Evolutionary conservation across 2,113 vertebrate genomes (phyloP).

Genomic region (Petroica traversi): DNA sequence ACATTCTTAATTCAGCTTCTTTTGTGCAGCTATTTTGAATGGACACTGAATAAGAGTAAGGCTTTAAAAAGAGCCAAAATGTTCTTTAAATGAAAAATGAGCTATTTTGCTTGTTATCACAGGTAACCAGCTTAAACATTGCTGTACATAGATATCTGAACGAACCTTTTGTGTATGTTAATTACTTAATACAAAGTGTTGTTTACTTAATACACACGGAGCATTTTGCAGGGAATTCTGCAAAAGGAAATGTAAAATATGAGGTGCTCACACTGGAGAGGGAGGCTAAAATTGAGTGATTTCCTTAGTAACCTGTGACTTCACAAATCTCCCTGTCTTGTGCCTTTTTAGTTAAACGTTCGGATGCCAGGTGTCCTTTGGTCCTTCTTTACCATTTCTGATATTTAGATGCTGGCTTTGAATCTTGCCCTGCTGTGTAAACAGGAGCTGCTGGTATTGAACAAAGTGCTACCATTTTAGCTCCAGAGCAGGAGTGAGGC

Average conservation of each 20-base stretch:
- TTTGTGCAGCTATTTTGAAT: background rate
- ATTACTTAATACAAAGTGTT: background rate
- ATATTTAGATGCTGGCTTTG: conserved; percentile 68
- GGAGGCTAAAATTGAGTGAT: conserved; percentile 62
- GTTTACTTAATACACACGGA: background rate
- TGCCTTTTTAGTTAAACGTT: conserved; percentile 65
- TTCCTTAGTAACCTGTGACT: conserved; percentile 78
- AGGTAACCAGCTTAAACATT: background rate
- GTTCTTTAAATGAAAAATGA: background rate
- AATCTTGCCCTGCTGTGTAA: conserved; percentile 64
- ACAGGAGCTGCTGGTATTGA: conserved; percentile 72
- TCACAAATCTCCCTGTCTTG: conserved; percentile 65
- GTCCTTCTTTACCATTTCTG: conserved; percentile 68
- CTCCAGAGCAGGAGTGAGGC: conserved; percentile 80
- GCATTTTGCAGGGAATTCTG: conserved; percentile 24
- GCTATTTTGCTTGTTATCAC: background rate
- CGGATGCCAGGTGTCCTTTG: conserved; percentile 68
- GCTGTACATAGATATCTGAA: background rate
- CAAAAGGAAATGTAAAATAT: background rate
- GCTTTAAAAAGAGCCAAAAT: background rate
- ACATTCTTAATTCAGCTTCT: background rate
- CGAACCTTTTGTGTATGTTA: background rate
- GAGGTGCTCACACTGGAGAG: conserved; percentile 30
- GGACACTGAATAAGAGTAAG: background rate
- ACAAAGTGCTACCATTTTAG: conserved; percentile 85